Evolutionary conservation across 2,797 vertebrate species (phyloP).

Genomic region (Galagoides demidoff): DNA sequence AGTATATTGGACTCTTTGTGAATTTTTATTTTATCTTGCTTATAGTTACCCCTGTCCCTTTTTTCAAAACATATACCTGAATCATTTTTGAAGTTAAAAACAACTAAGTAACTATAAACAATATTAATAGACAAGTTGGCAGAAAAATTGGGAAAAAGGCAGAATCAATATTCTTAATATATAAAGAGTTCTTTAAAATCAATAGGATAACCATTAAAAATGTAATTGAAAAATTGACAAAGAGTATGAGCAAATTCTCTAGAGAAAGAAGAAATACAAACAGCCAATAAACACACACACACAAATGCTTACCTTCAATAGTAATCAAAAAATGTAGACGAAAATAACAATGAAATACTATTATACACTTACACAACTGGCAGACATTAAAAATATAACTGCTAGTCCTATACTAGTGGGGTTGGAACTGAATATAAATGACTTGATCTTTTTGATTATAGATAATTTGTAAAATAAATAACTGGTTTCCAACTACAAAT

Average conservation of each 20-base stretch:
- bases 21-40: slow-evolving; percentile 25
- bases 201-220: slow-evolving; percentile 71
- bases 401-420: neutral
- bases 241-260: slow-evolving; percentile 40
- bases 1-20: neutral
- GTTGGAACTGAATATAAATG: neutral
- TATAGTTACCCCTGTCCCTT: neutral
- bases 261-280: slow-evolving; percentile 58
- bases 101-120: slow-evolving; percentile 7
- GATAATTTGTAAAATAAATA: slow-evolving; percentile 32
- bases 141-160: slow-evolving; percentile 45
- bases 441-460: neutral
- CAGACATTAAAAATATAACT: slow-evolving; percentile 42
- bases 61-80: neutral
- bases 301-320: slow-evolving; percentile 2
- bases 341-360: slow-evolving; percentile 56
- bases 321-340: slow-evolving; percentile 54
- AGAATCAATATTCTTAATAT: slow-evolving; percentile 72
- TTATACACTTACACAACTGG: neutral
- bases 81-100: slow-evolving; percentile 44
- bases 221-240: slow-evolving; percentile 69
- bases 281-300: slow-evolving; percentile 34
- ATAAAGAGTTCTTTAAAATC: slow-evolving; percentile 75
- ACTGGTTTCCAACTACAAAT: slow-evolving; percentile 31
- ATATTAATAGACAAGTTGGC: slow-evolving; percentile 33